Base-by-base conservation (phyloP, 2,113 vertebrate species). In the Lepus americanus region DNA sequence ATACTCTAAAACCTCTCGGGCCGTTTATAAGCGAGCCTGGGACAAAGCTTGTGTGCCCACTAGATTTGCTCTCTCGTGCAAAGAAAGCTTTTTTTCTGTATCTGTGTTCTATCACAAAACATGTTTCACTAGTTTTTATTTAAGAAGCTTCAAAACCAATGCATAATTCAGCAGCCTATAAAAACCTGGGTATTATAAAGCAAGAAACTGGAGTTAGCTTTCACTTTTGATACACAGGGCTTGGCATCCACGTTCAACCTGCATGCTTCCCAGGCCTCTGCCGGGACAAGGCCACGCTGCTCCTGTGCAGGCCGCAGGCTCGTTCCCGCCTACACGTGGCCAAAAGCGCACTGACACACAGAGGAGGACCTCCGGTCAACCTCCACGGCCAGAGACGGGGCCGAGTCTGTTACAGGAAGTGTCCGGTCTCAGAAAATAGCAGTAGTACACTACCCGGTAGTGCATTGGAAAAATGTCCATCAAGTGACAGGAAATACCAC, bases 111-210 rank as follows among this genome's bases (percentile, higher is more conserved):
- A 83, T 31, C 31, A 79, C 44, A 77, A 72, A 92, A 67, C 36
- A 13, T 25, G 6, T 69, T 44, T 63, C 69, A 31, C 80, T 72
- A 55, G 88, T 16, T 72, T 74, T 92, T 69, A 87, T 59, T 86
- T 63, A 89, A 72, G 55, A 82, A 92, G 88, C 90, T 77, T 81
- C 64, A 72, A 64, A 69, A 53, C 55, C 31, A 9, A 66, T 29
- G n/a, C 63, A 72, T 73, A 90, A 95, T 87, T 94, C 78, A 86
- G 69, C 82, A 91, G 90, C 33, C 5, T 20, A 55, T 80, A 74
- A 82, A 72, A 90, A 82, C 29, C 85, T 13, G 44, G 53, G 25
- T 16, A 27, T 63, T 23, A 25, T 0, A 51, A 22, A 55, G 51
- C 5, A 6, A 87, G 76, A 67, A 90, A 53, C 36, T 27, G 1